Evolutionary conservation across 2,797 vertebrate genomes (phyloP).

Genomic region (Darevskia mixta): DNA sequence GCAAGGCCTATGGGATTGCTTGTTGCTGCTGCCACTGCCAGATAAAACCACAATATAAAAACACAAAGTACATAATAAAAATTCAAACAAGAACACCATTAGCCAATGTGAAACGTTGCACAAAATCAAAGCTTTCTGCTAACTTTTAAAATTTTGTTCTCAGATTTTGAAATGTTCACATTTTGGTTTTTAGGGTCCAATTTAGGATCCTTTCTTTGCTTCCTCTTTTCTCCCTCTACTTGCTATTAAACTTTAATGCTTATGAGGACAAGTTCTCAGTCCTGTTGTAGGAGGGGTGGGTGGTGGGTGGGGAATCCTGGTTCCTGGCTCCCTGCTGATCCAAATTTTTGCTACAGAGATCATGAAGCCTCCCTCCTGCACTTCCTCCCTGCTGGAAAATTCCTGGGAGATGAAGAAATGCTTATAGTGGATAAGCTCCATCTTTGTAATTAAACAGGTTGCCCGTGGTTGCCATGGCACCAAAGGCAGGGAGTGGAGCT

Average conservation of each 20-base stretch:
- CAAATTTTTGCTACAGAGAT: neutral
- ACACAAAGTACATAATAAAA: no score
- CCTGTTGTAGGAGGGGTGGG: neutral
- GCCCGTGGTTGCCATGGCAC: constrained; percentile 70
- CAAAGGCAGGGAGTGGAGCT: neutral
- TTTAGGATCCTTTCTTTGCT: neutral
- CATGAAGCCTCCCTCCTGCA: neutral
- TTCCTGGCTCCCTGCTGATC: neutral
- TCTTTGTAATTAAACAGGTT: constrained; percentile 62
- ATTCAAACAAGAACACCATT: neutral
- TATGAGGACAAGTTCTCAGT: no score
- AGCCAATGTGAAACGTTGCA: neutral
- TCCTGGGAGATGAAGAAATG: neutral
- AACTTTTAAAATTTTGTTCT: neutral
- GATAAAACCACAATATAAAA: no score
- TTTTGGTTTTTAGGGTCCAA: neutral
- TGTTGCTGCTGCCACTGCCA: no score
- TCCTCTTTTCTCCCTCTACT: neutral
- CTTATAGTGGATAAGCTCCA: neutral
- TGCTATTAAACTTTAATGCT: neutral
- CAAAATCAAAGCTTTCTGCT: neutral
- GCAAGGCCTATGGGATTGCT: no score
- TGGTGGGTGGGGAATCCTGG: neutral
- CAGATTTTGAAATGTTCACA: neutral
- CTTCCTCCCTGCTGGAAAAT: neutral